phyloP scores from a whole-genome alignment of 2,888 invertebrate genomes.

The Ophraella communa region DNA sequence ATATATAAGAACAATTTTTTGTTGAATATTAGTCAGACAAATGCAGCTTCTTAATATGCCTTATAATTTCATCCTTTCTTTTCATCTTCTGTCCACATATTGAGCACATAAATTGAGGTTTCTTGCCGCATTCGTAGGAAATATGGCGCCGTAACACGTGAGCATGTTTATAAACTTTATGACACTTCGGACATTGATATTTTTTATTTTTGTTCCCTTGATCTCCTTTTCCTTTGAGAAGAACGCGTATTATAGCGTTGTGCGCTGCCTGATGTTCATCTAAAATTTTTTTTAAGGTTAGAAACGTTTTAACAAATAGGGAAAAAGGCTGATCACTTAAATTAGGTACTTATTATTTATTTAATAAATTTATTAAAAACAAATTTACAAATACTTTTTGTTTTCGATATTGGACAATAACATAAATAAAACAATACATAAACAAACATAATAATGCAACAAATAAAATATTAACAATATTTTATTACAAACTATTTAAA shows the following conservation, averaged over 20 bases:
- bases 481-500: too few relatives aligned
- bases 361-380: too few relatives aligned
- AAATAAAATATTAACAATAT: too few relatives aligned
- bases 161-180: neutral
- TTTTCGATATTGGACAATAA: too few relatives aligned
- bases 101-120: constrained; percentile 57
- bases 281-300: neutral
- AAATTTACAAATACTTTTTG: too few relatives aligned
- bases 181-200: neutral
- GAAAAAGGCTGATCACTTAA: too few relatives aligned
- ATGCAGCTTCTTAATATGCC: neutral
- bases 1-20: neutral
- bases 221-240: neutral
- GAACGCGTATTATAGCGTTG: neutral
- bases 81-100: constrained; percentile 9
- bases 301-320: too few relatives aligned
- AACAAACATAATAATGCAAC: neutral
- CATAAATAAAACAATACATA: neutral
- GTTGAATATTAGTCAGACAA: neutral
- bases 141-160: neutral
- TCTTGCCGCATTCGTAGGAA: constrained; percentile 60
- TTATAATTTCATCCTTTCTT: constrained; percentile 6
- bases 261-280: neutral
- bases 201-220: neutral
- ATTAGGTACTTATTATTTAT: too few relatives aligned